phyloP scores from a whole-genome alignment of 2,888 invertebrate genomes.

The Rhingia campestris region DNA sequence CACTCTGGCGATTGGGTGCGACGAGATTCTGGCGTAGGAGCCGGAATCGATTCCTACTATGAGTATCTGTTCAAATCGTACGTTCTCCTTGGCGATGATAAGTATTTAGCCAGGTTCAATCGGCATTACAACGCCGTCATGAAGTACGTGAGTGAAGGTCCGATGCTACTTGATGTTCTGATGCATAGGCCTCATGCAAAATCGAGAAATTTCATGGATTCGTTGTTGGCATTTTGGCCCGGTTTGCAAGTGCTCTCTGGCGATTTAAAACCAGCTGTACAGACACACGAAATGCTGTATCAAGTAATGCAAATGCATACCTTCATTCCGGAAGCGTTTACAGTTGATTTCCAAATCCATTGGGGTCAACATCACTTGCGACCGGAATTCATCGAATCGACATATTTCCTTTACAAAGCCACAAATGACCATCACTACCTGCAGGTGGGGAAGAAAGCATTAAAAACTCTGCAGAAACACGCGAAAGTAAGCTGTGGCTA shows the following conservation, averaged over 20 bases:
- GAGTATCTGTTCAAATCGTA: conserved; percentile 99
- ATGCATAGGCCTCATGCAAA: conserved; percentile 98
- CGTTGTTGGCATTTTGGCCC: conserved; percentile 98
- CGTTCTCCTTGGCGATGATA: conserved; percentile 95
- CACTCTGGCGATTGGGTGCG: conserved; percentile 99
- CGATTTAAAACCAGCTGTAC: conserved; percentile 98
- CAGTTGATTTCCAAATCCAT: conserved; percentile 98
- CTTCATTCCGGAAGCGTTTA: conserved; percentile 99
- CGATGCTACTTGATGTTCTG: conserved; percentile 96
- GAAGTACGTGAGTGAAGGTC: conserved; percentile 97
- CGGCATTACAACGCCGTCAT: conserved; percentile 97
- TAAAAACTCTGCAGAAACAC: conserved; percentile 94
- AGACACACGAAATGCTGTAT: conserved; percentile 99
- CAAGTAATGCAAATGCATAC: conserved; percentile 99
- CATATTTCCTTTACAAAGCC: conserved; percentile 97
- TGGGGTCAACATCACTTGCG: conserved; percentile 99
- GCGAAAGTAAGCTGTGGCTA: conserved; percentile 98
- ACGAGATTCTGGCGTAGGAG: conserved; percentile 98
- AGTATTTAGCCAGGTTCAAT: conserved; percentile 96
- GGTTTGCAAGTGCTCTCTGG: conserved; percentile 95
- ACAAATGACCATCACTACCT: conserved; percentile 98
- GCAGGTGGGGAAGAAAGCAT: conserved; percentile 92
- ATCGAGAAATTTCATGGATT: conserved; percentile 98
- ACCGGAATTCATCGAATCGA: conserved; percentile 98
- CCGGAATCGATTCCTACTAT: conserved; percentile 99